Conservation (phyloP, 2,113 vertebrate species). For the Nyctereutes procyonoides region DNA sequence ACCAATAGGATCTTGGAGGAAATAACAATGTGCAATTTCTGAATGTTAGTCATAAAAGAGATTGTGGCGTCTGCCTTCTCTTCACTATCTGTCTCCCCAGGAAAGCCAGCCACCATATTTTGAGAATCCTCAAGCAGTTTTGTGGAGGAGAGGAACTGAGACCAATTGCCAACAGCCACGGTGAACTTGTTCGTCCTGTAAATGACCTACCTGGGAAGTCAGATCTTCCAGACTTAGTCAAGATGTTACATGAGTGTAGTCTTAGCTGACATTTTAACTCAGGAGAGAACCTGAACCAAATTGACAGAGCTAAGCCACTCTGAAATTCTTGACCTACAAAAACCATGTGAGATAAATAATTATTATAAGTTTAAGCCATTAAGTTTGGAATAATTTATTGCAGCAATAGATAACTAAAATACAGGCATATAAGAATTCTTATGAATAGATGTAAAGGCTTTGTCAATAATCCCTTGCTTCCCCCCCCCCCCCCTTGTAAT, state of each 20-base stretch:
- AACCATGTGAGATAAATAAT: not conserved
- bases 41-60: not conserved
- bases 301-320: not conserved
- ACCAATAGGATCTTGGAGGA: not conserved
- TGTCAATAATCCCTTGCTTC: not conserved
- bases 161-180: not conserved
- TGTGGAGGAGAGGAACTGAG: not conserved
- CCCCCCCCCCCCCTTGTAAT: not conserved
- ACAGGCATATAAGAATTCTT: not conserved
- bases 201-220: not conserved
- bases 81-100: not conserved
- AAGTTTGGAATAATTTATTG: slow-evolving; percentile 15
- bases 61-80: not conserved
- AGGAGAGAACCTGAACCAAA: not conserved
- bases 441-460: not conserved
- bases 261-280: not conserved
- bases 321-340: slow-evolving; percentile 30
- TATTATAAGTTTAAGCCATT: slow-evolving; percentile 11
- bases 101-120: not conserved
- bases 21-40: not conserved
- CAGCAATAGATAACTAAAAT: not conserved
- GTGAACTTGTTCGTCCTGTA: not conserved
- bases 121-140: not conserved
- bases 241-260: not conserved
- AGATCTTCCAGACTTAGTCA: not conserved